phyloP scores from a whole-genome alignment of 2,888 invertebrate species.

The Drosophila barbarae region DNA sequence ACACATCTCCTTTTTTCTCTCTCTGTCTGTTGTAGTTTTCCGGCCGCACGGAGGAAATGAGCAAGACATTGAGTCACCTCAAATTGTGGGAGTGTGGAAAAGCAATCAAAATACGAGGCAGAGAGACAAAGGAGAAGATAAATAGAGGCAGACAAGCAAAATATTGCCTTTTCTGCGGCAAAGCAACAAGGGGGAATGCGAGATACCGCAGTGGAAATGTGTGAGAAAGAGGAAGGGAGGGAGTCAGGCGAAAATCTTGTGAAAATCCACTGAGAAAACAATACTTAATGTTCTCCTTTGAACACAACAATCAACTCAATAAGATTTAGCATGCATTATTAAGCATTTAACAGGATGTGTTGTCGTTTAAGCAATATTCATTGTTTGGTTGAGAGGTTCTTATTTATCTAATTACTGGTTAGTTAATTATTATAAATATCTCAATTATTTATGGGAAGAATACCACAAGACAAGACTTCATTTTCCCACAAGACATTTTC shows the following conservation, averaged over 20 bases:
- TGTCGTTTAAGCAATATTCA: too few relatives aligned
- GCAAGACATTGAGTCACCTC: slow-evolving; percentile 72
- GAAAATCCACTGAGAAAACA: slow-evolving; percentile 9
- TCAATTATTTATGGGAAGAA: neutral
- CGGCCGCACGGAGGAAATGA: slow-evolving; percentile 57
- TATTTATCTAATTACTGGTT: neutral
- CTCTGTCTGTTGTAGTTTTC: slow-evolving; percentile 50
- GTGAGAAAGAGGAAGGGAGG: neutral
- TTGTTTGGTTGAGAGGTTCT: neutral
- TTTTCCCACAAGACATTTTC: neutral
- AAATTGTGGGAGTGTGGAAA: slow-evolving; percentile 50
- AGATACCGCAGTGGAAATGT: slow-evolving; percentile 16
- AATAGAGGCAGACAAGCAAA: slow-evolving; percentile 69
- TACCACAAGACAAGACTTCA: neutral
- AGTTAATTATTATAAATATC: too few relatives aligned
- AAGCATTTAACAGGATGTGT: slow-evolving; percentile 1
- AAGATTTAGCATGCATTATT: slow-evolving; percentile 11
- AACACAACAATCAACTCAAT: slow-evolving; percentile 7
- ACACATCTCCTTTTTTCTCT: slow-evolving; percentile 9
- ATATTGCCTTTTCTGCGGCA: slow-evolving; percentile 62
- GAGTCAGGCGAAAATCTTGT: slow-evolving; percentile 2
- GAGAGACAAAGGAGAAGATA: slow-evolving; percentile 63
- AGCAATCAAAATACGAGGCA: slow-evolving; percentile 64
- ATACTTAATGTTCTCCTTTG: neutral
- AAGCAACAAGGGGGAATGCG: slow-evolving; percentile 23